Percentiles rank a stretch among this genome's conserved stretches.
phyloP scores from a whole-genome alignment of 2,113 vertebrate genomes.

The Urocynchramus pylzowi region DNA sequence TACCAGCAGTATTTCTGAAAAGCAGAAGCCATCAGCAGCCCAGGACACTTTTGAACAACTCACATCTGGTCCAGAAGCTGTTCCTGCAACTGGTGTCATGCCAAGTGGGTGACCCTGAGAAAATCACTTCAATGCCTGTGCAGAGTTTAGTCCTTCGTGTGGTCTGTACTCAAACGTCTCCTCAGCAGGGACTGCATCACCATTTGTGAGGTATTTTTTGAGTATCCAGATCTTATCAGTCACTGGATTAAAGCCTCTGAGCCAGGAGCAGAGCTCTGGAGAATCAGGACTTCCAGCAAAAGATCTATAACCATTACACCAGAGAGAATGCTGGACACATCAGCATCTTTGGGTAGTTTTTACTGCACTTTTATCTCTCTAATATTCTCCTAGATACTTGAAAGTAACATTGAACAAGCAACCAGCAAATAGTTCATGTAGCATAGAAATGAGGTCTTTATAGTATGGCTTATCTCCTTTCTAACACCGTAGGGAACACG shows the following conservation, averaged over 20 bases:
- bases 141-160: accelerated
- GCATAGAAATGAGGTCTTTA: not conserved
- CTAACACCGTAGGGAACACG: not conserved
- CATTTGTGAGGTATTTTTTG: not conserved
- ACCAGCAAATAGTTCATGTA: not conserved
- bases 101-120: not conserved
- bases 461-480: not conserved
- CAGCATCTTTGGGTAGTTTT: not conserved
- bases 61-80: not conserved
- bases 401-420: not conserved
- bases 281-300: not conserved
- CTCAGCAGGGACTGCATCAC: not conserved
- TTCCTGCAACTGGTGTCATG: not conserved
- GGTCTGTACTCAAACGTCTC: not conserved
- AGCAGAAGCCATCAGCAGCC: not conserved
- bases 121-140: not conserved
- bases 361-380: not conserved
- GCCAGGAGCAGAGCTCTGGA: not conserved
- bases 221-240: not conserved
- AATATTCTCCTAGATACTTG: not conserved
- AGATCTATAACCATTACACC: not conserved
- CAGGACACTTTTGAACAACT: not conserved
- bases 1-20: not conserved
- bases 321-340: not conserved
- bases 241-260: not conserved